Percentiles rank a stretch among this genome's conserved stretches.
These are phyloP conservation scores for Phalacrocorax pelagicus DNA, from an alignment of 2,113 vertebrate species.

Conservation along the genomic window DNA sequence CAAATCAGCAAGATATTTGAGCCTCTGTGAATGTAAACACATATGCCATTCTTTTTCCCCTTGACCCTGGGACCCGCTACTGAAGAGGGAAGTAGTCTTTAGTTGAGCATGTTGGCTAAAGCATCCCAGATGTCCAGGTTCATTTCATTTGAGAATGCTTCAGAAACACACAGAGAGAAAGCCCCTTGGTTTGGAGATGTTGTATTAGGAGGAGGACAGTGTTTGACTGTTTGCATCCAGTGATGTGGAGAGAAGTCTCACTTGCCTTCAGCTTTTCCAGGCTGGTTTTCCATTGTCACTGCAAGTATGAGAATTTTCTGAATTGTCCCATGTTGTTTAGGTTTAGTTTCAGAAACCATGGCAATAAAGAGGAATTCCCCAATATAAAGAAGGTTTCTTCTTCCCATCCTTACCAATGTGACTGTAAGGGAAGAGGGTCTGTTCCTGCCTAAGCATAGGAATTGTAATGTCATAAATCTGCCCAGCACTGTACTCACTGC, in stretches of 20 bases:
- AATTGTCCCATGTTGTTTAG: not conserved
- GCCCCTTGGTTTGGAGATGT: not conserved
- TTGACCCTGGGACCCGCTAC: not conserved
- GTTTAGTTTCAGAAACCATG: not conserved
- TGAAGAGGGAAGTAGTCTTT: not conserved
- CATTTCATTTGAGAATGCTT: not conserved
- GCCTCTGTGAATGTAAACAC: constrained; percentile 2
- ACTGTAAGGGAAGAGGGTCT: not conserved
- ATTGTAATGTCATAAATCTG: not conserved
- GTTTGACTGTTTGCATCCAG: not conserved
- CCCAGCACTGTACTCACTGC: not conserved
- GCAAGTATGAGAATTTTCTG: not conserved
- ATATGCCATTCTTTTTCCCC: not conserved
- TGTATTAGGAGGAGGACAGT: not conserved
- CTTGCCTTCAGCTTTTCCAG: not conserved
- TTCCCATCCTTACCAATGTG: not conserved
- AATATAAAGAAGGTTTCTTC: not conserved
- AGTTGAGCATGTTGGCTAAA: not conserved
- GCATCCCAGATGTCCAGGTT: not conserved
- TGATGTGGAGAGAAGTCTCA: not conserved
- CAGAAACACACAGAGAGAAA: not conserved
- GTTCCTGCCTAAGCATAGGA: not conserved
- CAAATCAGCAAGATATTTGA: constrained; percentile 33
- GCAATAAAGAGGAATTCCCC: not conserved
- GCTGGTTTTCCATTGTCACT: not conserved